Evolutionary conservation across 2,797 vertebrate genomes (phyloP), one percentile per base, ranked within the genome.

Genomic region (Chloroceryle inda): DNA sequence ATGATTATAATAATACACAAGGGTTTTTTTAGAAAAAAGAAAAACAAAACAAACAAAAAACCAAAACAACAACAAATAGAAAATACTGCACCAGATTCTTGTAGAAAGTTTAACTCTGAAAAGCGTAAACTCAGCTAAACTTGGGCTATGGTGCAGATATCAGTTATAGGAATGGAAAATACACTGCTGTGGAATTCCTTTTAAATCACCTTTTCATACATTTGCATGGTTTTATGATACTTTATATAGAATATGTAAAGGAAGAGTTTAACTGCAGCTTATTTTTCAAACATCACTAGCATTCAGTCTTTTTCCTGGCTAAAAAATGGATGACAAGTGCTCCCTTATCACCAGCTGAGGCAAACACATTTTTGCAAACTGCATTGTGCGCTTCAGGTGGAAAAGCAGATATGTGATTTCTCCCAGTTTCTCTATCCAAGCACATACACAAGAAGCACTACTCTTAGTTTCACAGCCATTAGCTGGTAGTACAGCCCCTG

Each of bases 331-430:
- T 24, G 16, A 9, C 13, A 22, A 74, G 8, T 20, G 5, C 13
- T 84, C 66, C 24, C 17, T 44, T 49, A 47, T 13, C 26, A 53
- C 11, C 31, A 88, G 37, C 50, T 17, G 8, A 78, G 19, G 13
- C 10, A 81, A 92, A n/a, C 10, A 40, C 4, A 6, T 14, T 63
- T 55, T 55, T 35, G 24, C 44, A n/a, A 49, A 24, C 13, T 7
- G 4, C 1, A 2, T 14, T 40, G 0, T 35, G 4, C 21, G 24
- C 15, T 69, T 56, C 10, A 0, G 5, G 5, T 11, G 35, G 11
- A 68, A 33, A 66, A 88, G 33, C 52, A 80, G 55, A 37, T 9
- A 6, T 0, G 2, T 6, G 23, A n/a, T 66, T 81, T 35, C 23
- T n/a, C 40, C 35, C 40, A 19, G 21, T 27, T 22, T 75, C 56